Evolutionary conservation across 2,888 invertebrate species (phyloP).

Genomic region (Morinoia aosen): DNA sequence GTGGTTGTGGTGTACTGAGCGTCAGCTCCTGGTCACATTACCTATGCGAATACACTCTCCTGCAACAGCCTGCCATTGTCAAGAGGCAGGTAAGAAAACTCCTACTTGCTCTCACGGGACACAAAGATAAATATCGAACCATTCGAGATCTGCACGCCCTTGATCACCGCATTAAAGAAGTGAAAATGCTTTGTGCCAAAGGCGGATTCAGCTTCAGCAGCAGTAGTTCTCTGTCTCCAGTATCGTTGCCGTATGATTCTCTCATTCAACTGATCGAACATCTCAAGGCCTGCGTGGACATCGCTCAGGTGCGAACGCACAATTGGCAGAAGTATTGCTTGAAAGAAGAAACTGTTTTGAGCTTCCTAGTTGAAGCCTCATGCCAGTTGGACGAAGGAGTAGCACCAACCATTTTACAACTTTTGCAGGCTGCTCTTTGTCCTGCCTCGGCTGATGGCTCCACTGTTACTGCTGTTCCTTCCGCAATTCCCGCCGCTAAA

Average conservation of each 20-base stretch:
- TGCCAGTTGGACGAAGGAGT: conserved; percentile 90
- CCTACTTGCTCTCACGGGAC: conserved; percentile 91
- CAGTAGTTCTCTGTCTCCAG: conserved; percentile 66
- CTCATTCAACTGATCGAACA: conserved; percentile 96
- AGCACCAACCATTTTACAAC: conserved; percentile 89
- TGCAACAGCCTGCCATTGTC: conserved; percentile 84
- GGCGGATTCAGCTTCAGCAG: conserved; percentile 66
- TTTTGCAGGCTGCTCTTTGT: conserved; percentile 91
- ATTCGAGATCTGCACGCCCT: conserved; percentile 93
- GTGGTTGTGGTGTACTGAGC: neutral
- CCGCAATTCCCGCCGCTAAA: conserved; percentile 43
- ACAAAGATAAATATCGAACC: conserved; percentile 95
- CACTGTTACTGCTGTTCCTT: conserved; percentile 1
- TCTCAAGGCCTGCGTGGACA: conserved; percentile 92
- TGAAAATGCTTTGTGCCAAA: conserved; percentile 70
- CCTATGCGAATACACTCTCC: conserved; percentile 96
- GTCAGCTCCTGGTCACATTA: conserved; percentile 80
- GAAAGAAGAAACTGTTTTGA: conserved; percentile 75
- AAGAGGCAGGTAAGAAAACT: conserved; percentile 89
- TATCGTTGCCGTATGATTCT: conserved; percentile 85
- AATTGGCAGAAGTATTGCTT: conserved; percentile 67
- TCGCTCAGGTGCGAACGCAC: conserved; percentile 89
- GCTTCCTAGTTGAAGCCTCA: conserved; percentile 84
- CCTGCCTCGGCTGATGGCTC: conserved; percentile 44
- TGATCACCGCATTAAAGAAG: conserved; percentile 84